phyloP scores from a whole-genome alignment of 1,140 invertebrate genomes.

The Papilio polytes region DNA sequence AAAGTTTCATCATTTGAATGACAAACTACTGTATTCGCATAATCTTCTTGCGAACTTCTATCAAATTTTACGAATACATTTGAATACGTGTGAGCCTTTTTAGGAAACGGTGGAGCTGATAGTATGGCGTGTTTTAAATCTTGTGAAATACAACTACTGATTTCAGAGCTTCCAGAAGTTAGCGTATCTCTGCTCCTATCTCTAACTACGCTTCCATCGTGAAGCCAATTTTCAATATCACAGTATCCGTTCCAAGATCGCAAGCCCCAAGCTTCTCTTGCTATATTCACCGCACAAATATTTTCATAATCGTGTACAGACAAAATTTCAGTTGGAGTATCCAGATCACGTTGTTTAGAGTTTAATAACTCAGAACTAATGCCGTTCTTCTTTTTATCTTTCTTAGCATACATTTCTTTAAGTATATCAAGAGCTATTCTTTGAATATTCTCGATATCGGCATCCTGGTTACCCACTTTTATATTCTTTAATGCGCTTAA shows the following conservation, averaged over 20 bases:
- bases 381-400: conserved; percentile 73
- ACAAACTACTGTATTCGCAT: conserved; percentile 83
- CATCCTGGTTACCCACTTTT: conserved; percentile 82
- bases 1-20: conserved; percentile 82
- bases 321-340: conserved; percentile 85
- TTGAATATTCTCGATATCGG: conserved; percentile 83
- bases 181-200: conserved; percentile 85
- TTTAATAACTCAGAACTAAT: conserved; percentile 57
- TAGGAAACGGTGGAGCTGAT: conserved; percentile 75
- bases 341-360: conserved; percentile 75
- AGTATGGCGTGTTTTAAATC: conserved; percentile 76
- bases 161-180: conserved; percentile 84
- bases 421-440: conserved; percentile 82
- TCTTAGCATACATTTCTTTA: conserved; percentile 82
- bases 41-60: conserved; percentile 83
- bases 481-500: conserved; percentile 83
- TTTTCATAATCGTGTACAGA: conserved; percentile 89
- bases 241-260: conserved; percentile 87
- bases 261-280: conserved; percentile 87
- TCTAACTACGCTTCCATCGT: conserved; percentile 86
- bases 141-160: conserved; percentile 77
- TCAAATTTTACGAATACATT: conserved; percentile 77
- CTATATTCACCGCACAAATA: conserved; percentile 87
- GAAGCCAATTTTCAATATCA: conserved; percentile 87
- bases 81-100: conserved; percentile 75